Conservation (phyloP, 2,113 vertebrate species). For the Gavialis gangeticus region DNA sequence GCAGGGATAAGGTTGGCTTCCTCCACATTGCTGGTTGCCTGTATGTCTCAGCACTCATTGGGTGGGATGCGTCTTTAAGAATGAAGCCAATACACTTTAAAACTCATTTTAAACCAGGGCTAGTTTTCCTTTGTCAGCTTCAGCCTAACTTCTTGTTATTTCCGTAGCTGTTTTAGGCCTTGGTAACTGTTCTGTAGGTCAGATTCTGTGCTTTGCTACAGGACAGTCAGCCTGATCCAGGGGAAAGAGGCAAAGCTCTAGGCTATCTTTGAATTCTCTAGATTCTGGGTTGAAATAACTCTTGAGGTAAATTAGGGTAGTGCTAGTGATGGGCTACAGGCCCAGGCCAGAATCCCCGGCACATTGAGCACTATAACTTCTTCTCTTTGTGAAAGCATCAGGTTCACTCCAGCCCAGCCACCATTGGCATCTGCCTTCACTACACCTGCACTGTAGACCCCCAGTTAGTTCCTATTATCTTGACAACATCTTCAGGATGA, state of each 20-base stretch:
- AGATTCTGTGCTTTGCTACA: not conserved
- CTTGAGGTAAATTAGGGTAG: not conserved
- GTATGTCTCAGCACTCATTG: not conserved
- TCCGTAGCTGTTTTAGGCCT: not conserved
- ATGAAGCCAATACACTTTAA: too few species aligned
- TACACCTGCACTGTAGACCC: not conserved
- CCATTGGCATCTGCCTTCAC: not conserved
- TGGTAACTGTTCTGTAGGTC: not conserved
- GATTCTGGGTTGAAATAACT: not conserved
- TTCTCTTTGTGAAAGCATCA: too few species aligned
- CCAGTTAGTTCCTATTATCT: too few species aligned
- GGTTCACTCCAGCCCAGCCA: not conserved
- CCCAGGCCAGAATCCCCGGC: not conserved
- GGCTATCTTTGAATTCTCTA: accelerated
- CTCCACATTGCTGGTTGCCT: not conserved
- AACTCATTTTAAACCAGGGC: not conserved
- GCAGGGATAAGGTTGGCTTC: not conserved
- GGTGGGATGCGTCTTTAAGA: not conserved
- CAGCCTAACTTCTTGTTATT: not conserved
- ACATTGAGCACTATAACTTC: accelerated
- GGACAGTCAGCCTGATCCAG: accelerated
- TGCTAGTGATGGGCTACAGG: not conserved
- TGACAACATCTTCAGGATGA: not conserved
- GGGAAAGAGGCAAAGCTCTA: not conserved
- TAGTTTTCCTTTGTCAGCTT: not conserved